Base-by-base conservation (phyloP, 2,888 invertebrate species). In the Temnothorax unifasciatus region DNA sequence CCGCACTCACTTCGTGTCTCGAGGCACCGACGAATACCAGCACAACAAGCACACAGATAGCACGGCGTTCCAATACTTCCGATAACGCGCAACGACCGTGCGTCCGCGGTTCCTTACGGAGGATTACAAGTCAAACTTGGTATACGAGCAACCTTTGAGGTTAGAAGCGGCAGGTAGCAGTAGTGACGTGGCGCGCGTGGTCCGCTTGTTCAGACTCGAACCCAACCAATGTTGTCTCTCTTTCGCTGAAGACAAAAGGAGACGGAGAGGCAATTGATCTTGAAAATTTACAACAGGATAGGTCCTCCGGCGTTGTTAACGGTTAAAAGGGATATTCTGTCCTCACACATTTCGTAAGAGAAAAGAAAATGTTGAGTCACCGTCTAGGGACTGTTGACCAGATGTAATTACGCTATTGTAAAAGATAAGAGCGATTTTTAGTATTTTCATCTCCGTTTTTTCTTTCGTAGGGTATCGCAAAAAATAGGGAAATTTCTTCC, bases 141-240 rank as follows among this genome's bases (percentile, higher is more conserved):
- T 86, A 90, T 34, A 5, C 5, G 6, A 34, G 34, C 91, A 92
- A 92, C 93, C 90, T 93, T 93, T 93, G 88, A 92, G 93, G 93
- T 93, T 93, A 93, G 92, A 92, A 93, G 92, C 93, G 93, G 93
- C 92, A 93, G 93, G 93, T 93, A 93, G 92, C 90, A 89, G 88
- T 88, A 89, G 85, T 73, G 85, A 87, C 82, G 83, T 41, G 34
- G 21, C 21, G 38, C 38, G 63, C 21, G 13, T 41, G 9, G 9
- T 4, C 11, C 4, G 21, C 11, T 63, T 34, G 18, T 18, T 1
- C 29, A 5, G n/a, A 18, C 4, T 25, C 29, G 1, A 38, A 38
- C 63, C 4, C 34, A 38, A 38, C 34, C n/a, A 41, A 18, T 5
- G 9, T 2, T 8, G 15, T 8, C 3, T 5, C 3, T 41, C 38